Evolutionary conservation across 1,140 invertebrate species (phyloP).

Genomic region (Neodiprion lecontei): DNA sequence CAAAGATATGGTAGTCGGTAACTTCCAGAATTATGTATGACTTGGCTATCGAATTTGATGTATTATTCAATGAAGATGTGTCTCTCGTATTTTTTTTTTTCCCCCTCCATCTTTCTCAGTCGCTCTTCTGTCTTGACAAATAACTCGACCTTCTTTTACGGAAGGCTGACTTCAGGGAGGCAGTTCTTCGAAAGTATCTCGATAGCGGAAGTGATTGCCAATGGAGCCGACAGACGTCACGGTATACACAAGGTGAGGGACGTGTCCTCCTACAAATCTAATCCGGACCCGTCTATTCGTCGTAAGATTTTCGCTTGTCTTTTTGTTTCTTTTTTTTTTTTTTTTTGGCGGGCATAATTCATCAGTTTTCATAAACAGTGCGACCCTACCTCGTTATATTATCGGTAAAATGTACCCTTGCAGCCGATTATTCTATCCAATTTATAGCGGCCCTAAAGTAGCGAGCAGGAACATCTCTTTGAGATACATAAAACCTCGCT

Average conservation of each 20-base stretch:
- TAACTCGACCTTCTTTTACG: background rate
- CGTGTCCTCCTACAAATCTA: background rate
- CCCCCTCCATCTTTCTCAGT: background rate
- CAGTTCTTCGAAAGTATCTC: background rate
- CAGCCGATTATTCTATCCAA: too few species aligned
- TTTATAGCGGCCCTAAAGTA: too few species aligned
- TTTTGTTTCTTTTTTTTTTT: background rate
- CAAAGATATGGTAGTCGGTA: background rate
- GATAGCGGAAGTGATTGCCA: constrained; percentile 3
- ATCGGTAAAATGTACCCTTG: too few species aligned
- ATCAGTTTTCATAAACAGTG: too few species aligned
- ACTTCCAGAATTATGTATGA: background rate
- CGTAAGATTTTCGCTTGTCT: background rate
- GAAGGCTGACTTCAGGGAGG: background rate
- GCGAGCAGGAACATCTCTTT: too few species aligned
- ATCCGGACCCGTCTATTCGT: background rate
- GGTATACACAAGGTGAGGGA: background rate
- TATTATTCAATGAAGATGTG: background rate
- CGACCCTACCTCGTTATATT: too few species aligned
- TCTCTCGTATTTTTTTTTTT: background rate
- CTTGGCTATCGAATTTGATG: background rate
- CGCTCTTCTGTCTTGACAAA: background rate
- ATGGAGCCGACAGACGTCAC: background rate
- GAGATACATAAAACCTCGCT: too few species aligned
- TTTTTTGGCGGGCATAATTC: too few species aligned